A percentile compares a stretch with the other conserved stretches of the same genome.
phyloP scores from a whole-genome alignment of 2,888 invertebrate genomes.

The Drosophila differens region DNA sequence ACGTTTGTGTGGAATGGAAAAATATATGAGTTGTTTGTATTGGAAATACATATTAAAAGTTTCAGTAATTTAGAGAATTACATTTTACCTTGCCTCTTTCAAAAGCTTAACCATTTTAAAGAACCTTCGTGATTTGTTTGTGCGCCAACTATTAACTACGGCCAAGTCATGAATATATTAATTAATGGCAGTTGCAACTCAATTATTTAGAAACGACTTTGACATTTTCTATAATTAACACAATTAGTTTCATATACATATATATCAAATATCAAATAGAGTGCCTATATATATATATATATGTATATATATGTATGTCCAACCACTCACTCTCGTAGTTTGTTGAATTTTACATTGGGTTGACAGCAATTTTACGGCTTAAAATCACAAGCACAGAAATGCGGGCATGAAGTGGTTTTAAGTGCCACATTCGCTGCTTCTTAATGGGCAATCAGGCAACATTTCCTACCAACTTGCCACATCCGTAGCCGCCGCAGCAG shows the following conservation, averaged over 20 bases:
- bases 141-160: no score
- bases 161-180: neutral
- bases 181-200: neutral
- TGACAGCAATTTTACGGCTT: conserved; percentile 38
- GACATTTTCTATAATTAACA: neutral
- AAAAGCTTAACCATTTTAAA: neutral
- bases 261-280: no score
- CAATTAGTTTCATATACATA: neutral
- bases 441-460: conserved; percentile 60
- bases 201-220: neutral
- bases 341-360: neutral
- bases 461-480: conserved; percentile 57
- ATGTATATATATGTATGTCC: neutral
- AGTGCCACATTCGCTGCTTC: conserved; percentile 12
- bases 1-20: neutral
- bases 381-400: conserved; percentile 43
- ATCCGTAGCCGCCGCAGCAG: conserved; percentile 26
- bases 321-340: neutral
- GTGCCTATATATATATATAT: neutral
- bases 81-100: neutral
- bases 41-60: neutral
- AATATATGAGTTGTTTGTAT: neutral
- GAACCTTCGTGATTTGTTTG: neutral
- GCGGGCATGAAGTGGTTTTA: conserved; percentile 48
- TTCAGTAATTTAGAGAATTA: neutral